Percentiles rank a stretch among this genome's conserved stretches.
Evolutionary conservation across 2,113 vertebrate genomes (phyloP).

Genomic region (Amia ocellicauda): DNA sequence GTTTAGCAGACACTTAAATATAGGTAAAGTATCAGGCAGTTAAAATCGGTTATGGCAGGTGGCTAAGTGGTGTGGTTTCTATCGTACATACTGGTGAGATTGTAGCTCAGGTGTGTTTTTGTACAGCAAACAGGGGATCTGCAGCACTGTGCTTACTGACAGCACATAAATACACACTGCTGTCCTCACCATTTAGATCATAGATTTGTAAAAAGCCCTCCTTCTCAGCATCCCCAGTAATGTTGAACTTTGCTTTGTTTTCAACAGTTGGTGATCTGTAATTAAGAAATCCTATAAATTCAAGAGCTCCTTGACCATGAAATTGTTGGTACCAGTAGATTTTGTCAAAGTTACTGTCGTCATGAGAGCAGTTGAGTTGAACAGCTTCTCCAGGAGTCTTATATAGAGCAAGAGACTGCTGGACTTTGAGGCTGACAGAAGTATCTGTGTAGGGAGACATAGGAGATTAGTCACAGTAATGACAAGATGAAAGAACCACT

Average conservation of each 20-base stretch:
- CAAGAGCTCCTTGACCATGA: not conserved
- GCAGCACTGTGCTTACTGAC: conserved; percentile 40
- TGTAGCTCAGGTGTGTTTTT: conserved; percentile 27
- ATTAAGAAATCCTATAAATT: conserved; percentile 34
- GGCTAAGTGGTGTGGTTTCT: no score
- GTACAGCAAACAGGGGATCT: conserved; percentile 22
- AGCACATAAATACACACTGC: conserved; percentile 38
- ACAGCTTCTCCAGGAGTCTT: not conserved
- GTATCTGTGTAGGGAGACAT: conserved; percentile 25
- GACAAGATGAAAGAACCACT: not conserved
- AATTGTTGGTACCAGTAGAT: conserved; percentile 48
- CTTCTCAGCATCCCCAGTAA: conserved; percentile 23
- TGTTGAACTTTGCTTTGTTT: not conserved
- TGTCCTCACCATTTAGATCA: conserved; percentile 29
- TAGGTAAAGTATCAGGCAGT: no score
- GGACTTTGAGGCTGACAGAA: conserved; percentile 24
- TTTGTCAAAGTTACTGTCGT: conserved; percentile 1
- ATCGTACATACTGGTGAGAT: not conserved
- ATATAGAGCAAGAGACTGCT: conserved; percentile 11
- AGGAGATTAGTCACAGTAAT: not conserved
- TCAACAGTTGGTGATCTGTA: conserved; percentile 11
- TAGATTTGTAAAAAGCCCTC: conserved; percentile 16
- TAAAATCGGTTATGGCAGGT: no score
- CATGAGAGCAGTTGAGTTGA: conserved; percentile 37
- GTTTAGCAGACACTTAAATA: no score